Conservation (phyloP, 2,797 vertebrate genomes). For the Cryptoprocta ferox region DNA sequence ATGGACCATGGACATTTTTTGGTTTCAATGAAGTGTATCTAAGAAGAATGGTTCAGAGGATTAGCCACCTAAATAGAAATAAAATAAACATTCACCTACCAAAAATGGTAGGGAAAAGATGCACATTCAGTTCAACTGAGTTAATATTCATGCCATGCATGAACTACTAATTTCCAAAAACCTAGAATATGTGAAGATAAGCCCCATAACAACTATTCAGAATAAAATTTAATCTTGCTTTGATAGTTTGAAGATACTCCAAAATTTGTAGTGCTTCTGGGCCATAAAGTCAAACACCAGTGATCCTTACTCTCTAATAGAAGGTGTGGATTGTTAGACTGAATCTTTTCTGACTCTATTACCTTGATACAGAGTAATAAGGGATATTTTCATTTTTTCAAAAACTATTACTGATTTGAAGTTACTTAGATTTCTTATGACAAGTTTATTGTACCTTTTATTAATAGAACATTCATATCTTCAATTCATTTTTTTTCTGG, state of each 20-base stretch:
- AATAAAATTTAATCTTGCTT: neutral
- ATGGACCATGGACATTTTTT: neutral
- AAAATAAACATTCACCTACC: neutral
- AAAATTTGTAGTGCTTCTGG: neutral
- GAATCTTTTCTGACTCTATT: neutral
- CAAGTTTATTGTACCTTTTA: neutral
- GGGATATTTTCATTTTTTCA: neutral
- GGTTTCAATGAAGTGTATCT: neutral
- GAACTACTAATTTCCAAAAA: neutral
- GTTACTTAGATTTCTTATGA: neutral
- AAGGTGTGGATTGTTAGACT: fast-evolving
- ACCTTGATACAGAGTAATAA: neutral
- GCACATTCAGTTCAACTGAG: neutral
- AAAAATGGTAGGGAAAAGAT: neutral
- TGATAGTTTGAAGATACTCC: neutral
- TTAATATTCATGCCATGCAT: neutral
- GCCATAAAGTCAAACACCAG: neutral
- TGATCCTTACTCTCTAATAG: neutral
- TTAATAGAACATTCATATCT: neutral
- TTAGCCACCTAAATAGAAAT: neutral
- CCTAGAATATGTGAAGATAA: neutral
- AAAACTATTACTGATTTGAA: neutral
- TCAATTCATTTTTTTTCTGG: neutral
- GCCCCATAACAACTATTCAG: neutral
- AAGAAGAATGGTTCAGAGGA: neutral